Base-by-base conservation (phyloP, 2,113 vertebrate species). In the Rhodinocichla rosea region DNA sequence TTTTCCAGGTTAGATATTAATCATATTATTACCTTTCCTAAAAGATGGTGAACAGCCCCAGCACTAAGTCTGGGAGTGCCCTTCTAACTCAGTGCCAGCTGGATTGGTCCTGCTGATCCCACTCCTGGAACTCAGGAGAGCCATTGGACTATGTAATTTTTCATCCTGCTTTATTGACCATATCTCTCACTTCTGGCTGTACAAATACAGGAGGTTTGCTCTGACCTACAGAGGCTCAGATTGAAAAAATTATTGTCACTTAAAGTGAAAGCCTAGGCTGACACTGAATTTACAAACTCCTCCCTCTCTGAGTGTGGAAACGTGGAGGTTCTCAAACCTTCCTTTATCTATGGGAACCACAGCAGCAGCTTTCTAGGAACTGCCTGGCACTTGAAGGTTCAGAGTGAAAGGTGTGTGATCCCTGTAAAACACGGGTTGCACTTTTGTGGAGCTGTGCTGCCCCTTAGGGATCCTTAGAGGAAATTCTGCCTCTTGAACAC, bases 391-490 rank as follows among this genome's bases (percentile, higher is more conserved):
- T 47, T 27, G 35, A 26, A 50, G 50, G 57, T 27, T 73, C 15
- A 2, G 45, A 78, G 56, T 3, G 26, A 50, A 33, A 33, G 26
- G 15, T 6, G 45, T 18, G 23, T 10, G 26, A 45, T 85, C 39
- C 33, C 28, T 90, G 53, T 55, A n/a, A 82, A 90, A 50, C 2
- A 6, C 8, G 28, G 57, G n/a, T 35, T 77, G 55, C 32, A 50
- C 37, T 92, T 95, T 7, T 1, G 6, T 63, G 71, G 76, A 90
- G 47, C 83, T 88, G 86, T 86, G 83, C 85, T 96, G 90, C 76
- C 71, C 85, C 86, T 93, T 90, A 89, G 68, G 96, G 92, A 93
- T 77, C 55, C 47, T 53, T 20, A 35, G 16, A 26, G 68, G 92
- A 77, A 94, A 80, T 90, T 92, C 71, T 81, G 3, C 27, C 56